Base-by-base conservation (phyloP, 2,113 vertebrate species). In the Stomatorhinus ivindoensis region DNA sequence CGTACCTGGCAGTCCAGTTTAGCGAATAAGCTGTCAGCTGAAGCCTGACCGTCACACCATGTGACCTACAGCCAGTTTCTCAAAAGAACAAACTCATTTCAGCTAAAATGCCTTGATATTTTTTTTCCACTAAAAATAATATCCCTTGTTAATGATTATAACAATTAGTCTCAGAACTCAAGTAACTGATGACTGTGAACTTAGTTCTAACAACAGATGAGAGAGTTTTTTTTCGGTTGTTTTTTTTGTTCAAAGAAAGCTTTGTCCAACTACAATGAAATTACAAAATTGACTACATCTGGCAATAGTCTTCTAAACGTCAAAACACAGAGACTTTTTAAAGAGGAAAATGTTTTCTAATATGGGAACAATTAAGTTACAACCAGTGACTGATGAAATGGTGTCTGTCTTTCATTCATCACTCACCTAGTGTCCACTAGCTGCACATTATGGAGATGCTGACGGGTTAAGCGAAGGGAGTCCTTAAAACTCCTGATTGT, bases 291-390 rank as follows among this genome's bases (percentile, higher is more conserved):
- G 91, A 91, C 91, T 92, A 91, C 65, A 55, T 93, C 94, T 94
- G 93, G 91, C 90, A 91, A 92, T 95, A 93, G 93, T 93, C 91
- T 91, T 91, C 92, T 92, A 90, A 92, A 93, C 91, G 90, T 94
- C 90, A 92, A 24, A 91, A 90, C 92, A 92, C 94, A 94, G 93
- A 92, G 65, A 89, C 92, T 94, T 95, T 95, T 92, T 82, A 90
- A 73, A 92, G 91, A 92, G 93, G 91, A 89, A 92, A 83, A 90
- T 88, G 88, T 89, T 89, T 91, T 91, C 27, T 92, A 96, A 96
- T 94, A 86, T 96, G 94, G 95, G 95, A 97, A 90, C 92, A 95
- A 96, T 97, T 96, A 95, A 90, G 90, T 89, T 83, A 50, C 80
- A 88, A 31, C n/a, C 44, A 35, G 21, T 85, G 42, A 85, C 82